Percentiles rank a stretch among this genome's conserved stretches.
Evolutionary conservation across 2,797 vertebrate genomes (phyloP).

Genomic region (Microctenopoma lineatum): DNA sequence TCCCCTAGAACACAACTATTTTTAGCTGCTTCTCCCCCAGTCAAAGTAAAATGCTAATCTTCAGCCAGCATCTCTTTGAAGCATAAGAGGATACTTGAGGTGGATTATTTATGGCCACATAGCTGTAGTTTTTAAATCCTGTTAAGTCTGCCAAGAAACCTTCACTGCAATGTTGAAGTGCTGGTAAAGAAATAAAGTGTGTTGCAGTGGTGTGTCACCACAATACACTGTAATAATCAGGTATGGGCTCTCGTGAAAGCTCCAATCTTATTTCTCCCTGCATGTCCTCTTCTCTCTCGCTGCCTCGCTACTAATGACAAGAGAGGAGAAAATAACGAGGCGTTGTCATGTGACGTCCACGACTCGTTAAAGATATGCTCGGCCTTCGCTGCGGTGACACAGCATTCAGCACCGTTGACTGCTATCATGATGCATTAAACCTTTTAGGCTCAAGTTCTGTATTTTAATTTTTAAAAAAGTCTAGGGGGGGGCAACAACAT

Average conservation of each 20-base stretch:
- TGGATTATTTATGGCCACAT: constrained; percentile 83
- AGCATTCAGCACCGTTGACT: constrained; percentile 50
- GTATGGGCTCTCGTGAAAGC: constrained; percentile 35
- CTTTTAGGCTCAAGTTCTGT: constrained; percentile 70
- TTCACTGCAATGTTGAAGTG: constrained; percentile 31
- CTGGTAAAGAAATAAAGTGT: constrained; percentile 53
- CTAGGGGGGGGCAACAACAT: constrained; percentile 68
- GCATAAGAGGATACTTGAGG: constrained; percentile 78
- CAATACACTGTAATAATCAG: constrained; percentile 46
- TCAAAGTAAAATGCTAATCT: constrained; percentile 80
- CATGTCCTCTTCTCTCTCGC: background rate
- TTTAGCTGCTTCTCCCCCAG: constrained; percentile 69
- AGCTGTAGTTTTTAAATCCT: constrained; percentile 75
- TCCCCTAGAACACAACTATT: constrained; percentile 70
- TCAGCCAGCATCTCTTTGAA: constrained; percentile 81
- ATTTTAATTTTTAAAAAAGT: constrained; percentile 72
- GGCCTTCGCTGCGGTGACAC: constrained; percentile 59
- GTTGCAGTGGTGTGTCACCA: constrained; percentile 24
- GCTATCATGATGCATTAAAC: constrained; percentile 75
- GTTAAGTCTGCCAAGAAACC: constrained; percentile 66
- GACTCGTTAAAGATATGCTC: constrained; percentile 60
- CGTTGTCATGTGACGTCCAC: constrained; percentile 42
- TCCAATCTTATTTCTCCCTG: constrained; percentile 3
- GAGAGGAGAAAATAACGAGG: constrained; percentile 31
- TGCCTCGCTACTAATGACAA: constrained; percentile 51